Evolutionary conservation across 2,797 vertebrate species (phyloP), one percentile per base, ranked within the genome.

Genomic region (Urosaurus nigricauda): DNA sequence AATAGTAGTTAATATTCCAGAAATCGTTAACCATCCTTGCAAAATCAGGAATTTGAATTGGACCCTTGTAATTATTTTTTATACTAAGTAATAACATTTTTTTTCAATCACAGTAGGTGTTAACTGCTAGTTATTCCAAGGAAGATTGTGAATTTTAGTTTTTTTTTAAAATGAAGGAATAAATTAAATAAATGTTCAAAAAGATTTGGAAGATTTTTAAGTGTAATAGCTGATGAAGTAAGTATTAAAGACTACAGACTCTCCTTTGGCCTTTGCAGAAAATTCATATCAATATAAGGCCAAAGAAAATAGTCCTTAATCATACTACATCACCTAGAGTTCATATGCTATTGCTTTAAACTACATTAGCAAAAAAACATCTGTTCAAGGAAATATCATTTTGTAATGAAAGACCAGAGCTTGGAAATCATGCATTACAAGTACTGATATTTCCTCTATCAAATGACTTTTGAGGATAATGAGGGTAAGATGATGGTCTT

Each of bases 141-240:
- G 77, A 47, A 82, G 26, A 3, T 40, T 79, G 56, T 65, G 37
- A 47, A 40, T 80, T 60, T 60, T 60, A 83, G 9, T 0, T 37
- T 24, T 24, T 26, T 58, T 85, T 47, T 47, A 47, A 70, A 82
- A 82, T 82, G 51, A 37, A 88, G 40, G 19, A 37, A 78, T 56
- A 47, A 77, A 70, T 53, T 83, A 85, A 82, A 51, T 47, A 80
- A 56, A 56, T n/a, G 14, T 51, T 63, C 51, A 58, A 60, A 85
- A 77, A 70, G 73, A 37, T 82, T 87, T 56, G 43, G 40, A 75
- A 88, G 82, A 40, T 60, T 85, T 82, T 87, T 78, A 77, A 87
- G 80, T 19, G 16, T 32, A 63, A 85, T 40, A 58, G 29, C 21
- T 35, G 80, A 85, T 81, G 9, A 75, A 86, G 58, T 75, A 81